Evolutionary conservation across 2,888 invertebrate genomes (phyloP).

Genomic region (Caenorhabditis sp.): DNA sequence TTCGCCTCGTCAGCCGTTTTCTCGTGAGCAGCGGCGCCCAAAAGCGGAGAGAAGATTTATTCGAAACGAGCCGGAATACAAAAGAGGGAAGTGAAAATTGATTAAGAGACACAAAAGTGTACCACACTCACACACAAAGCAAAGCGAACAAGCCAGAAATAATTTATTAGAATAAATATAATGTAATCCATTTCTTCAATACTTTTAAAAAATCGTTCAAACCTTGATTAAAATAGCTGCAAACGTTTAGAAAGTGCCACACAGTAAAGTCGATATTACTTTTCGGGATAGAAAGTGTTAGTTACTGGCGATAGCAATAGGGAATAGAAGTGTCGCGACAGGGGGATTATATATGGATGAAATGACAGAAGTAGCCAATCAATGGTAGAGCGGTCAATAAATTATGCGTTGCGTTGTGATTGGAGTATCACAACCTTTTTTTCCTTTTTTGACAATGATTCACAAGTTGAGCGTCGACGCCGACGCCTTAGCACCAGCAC

Average conservation of each 20-base stretch:
- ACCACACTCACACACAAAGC: constrained; percentile 52
- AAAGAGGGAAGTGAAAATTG: background rate
- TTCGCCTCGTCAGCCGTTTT: constrained; percentile 28
- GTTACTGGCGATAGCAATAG: constrained; percentile 43
- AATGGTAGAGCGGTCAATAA: constrained; percentile 22
- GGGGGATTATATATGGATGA: background rate
- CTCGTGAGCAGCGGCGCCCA: constrained; percentile 47
- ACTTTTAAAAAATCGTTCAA: too few species aligned
- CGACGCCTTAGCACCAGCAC: constrained; percentile 76
- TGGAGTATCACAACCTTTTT: constrained; percentile 42
- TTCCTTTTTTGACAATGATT: background rate
- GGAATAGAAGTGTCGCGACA: constrained; percentile 26
- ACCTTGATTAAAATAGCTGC: too few species aligned
- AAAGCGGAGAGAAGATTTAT: constrained; percentile 48
- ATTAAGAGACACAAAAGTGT: constrained; percentile 24
- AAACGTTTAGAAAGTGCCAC: too few species aligned
- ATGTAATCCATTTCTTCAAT: too few species aligned
- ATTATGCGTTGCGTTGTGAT: constrained; percentile 52
- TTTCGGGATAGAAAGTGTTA: constrained; percentile 31
- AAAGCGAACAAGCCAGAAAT: constrained; percentile 40
- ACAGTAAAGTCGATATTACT: constrained; percentile 22
- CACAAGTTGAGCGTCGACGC: background rate
- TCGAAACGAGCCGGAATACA: constrained; percentile 7
- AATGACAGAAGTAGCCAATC: constrained; percentile 8
- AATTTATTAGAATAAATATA: too few species aligned